These are phyloP conservation scores for Hofmannophila pseudospretella DNA, from an alignment of 2,888 invertebrate species.

Conservation along the genomic window DNA sequence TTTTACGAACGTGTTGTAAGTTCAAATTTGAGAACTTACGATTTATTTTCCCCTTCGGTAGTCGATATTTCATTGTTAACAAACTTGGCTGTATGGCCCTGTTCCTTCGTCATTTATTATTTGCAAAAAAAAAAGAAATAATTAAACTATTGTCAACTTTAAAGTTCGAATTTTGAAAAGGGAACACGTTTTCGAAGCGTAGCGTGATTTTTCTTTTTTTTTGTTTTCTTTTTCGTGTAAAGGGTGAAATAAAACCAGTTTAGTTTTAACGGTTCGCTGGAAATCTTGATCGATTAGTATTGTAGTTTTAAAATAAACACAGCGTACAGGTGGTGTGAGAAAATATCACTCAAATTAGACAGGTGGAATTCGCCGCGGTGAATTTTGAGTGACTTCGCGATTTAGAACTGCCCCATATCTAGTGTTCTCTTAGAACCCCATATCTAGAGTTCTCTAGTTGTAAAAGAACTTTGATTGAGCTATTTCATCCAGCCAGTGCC, in stretches of 20 bases:
- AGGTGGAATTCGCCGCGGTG: too few relatives aligned
- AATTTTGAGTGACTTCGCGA: too few relatives aligned
- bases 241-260: constrained; percentile 26
- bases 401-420: too few relatives aligned
- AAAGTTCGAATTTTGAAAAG: constrained; percentile 33
- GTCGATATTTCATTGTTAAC: constrained; percentile 36
- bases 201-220: constrained; percentile 33
- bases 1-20: constrained; percentile 5
- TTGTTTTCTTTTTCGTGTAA: constrained; percentile 27
- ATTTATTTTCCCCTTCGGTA: constrained; percentile 14
- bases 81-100: constrained; percentile 37
- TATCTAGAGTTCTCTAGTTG: too few relatives aligned
- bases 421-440: too few relatives aligned
- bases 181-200: constrained; percentile 41
- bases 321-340: constrained; percentile 6
- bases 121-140: constrained; percentile 56
- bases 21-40: constrained; percentile 10
- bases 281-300: constrained; percentile 13
- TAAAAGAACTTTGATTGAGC: too few relatives aligned
- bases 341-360: neutral
- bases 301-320: constrained; percentile 6
- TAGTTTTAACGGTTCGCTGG: constrained; percentile 29
- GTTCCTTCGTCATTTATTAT: constrained; percentile 44
- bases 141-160: constrained; percentile 39
- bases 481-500: too few relatives aligned